Conservation (phyloP, 2,797 vertebrate species). For the Hipposideros larvatus region DNA sequence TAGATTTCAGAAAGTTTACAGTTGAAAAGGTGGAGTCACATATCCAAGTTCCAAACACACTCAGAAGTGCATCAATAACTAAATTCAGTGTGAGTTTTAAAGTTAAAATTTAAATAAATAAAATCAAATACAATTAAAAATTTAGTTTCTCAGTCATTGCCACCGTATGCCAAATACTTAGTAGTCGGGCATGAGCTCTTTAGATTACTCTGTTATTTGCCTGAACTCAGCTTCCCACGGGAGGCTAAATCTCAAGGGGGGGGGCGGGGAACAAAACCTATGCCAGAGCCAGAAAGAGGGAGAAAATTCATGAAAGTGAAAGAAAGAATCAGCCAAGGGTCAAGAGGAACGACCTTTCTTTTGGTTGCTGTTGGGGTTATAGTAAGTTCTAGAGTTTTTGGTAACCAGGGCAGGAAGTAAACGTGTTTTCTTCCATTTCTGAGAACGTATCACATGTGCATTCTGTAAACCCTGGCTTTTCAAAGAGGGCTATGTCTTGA, state of each 20-base stretch:
- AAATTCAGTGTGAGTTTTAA: background rate
- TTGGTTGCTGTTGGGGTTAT: conserved; percentile 54
- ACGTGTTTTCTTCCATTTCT: conserved; percentile 62
- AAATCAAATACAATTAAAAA: background rate
- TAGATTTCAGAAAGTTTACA: conserved; percentile 58
- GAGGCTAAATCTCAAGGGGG: background rate
- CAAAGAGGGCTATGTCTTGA: background rate
- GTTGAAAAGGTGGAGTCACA: conserved; percentile 18
- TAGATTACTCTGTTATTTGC: background rate
- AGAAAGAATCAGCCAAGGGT: conserved; percentile 38
- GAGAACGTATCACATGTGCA: background rate
- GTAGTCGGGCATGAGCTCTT: background rate
- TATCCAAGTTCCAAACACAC: background rate
- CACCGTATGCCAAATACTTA: background rate
- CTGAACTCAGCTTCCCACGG: conserved; percentile 26
- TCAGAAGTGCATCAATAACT: conserved; percentile 32
- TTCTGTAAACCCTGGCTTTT: conserved; percentile 40
- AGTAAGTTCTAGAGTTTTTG: conserved; percentile 49
- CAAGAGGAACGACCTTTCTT: conserved; percentile 57
- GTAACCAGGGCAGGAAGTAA: conserved; percentile 36
- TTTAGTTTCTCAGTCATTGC: background rate
- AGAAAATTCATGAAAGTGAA: conserved; percentile 53
- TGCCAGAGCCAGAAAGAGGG: background rate
- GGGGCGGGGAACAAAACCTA: background rate
- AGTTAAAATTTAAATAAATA: background rate